Evolutionary conservation across 2,888 invertebrate genomes (phyloP).

Genomic region (Drosophila nr. fundita): DNA sequence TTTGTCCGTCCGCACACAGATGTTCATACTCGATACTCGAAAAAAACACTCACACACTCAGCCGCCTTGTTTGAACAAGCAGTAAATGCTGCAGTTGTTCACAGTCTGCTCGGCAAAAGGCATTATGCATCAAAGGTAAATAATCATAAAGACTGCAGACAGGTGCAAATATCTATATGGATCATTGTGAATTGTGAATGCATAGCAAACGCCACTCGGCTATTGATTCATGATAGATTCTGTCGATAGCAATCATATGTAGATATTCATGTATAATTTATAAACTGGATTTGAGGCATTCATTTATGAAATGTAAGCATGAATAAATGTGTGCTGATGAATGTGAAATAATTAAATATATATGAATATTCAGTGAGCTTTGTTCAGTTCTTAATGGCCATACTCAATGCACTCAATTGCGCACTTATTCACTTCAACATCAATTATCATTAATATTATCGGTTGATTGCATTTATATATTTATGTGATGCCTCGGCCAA

Average conservation of each 20-base stretch:
- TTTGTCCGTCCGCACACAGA: constrained; percentile 30
- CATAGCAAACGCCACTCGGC: not conserved
- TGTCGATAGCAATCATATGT: not conserved
- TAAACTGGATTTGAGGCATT: not conserved
- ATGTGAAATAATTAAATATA: not conserved
- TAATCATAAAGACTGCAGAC: constrained; percentile 18
- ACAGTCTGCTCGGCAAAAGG: constrained; percentile 15
- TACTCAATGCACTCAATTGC: constrained; percentile 1
- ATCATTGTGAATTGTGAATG: not conserved
- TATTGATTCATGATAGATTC: not conserved
- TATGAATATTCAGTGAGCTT: constrained; percentile 3
- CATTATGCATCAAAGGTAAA: constrained; percentile 45
- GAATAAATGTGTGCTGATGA: not conserved
- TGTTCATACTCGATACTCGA: not conserved
- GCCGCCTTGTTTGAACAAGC: constrained; percentile 58
- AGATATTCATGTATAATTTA: not conserved
- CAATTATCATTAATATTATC: not conserved
- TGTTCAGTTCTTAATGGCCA: not conserved
- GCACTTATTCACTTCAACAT: not conserved
- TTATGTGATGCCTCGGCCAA: constrained; percentile 8
- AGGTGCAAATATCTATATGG: constrained; percentile 21
- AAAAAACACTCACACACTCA: not conserved
- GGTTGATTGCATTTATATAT: not conserved
- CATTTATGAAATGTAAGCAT: not conserved
- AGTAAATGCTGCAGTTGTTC: constrained; percentile 44